phyloP scores from a whole-genome alignment of 2,888 invertebrate genomes.

The Phragmatobia fuliginosa region DNA sequence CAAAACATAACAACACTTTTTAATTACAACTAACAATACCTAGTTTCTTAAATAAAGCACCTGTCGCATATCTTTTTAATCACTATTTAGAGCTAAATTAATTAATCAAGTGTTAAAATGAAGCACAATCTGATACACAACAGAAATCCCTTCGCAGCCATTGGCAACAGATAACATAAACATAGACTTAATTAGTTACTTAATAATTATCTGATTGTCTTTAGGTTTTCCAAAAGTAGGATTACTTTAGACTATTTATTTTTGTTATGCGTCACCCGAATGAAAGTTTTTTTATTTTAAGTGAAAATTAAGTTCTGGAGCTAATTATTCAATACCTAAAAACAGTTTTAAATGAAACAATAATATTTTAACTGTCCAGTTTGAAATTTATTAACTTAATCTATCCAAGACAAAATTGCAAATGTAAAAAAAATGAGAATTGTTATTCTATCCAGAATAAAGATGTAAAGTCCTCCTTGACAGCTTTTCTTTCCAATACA shows the following conservation, averaged over 20 bases:
- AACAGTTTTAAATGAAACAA: neutral
- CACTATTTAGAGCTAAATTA: constrained; percentile 20
- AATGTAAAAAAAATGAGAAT: too few species aligned
- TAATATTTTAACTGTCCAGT: too few species aligned
- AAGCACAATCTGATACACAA: constrained; percentile 39
- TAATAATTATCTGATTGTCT: constrained; percentile 14
- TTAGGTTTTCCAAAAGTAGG: neutral
- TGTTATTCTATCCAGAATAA: too few species aligned
- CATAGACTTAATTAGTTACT: constrained; percentile 9
- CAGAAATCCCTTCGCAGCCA: constrained; percentile 47
- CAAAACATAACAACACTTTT: constrained; percentile 19
- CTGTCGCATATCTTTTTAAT: constrained; percentile 38
- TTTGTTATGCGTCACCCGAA: neutral
- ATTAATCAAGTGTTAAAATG: constrained; percentile 20
- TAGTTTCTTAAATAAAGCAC: constrained; percentile 27
- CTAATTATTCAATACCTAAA: neutral
- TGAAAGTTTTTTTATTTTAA: neutral
- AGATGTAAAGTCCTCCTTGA: too few species aligned
- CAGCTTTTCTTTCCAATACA: too few species aligned
- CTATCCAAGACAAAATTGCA: too few species aligned
- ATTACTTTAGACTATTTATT: neutral
- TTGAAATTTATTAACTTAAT: too few species aligned
- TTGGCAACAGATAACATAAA: constrained; percentile 47
- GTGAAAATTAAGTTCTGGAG: neutral
- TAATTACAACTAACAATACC: constrained; percentile 31